A percentile compares a stretch with the other conserved stretches of the same genome.
Conservation (phyloP, 2,113 vertebrate species). For the Calonectris borealis region DNA sequence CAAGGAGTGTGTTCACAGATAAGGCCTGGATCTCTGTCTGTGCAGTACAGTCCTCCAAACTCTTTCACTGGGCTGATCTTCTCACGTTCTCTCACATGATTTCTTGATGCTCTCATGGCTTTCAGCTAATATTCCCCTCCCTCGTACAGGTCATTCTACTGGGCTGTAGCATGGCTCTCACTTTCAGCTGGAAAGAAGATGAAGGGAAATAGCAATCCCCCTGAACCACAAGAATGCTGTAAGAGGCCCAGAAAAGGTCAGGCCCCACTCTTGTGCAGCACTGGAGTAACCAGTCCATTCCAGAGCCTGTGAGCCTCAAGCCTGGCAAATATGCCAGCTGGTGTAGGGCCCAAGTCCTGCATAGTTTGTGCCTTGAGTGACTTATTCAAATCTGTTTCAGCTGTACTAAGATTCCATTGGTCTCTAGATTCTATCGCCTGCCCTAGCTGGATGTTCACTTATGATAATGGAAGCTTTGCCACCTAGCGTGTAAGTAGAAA, state of each 20-base stretch:
- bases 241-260: not conserved
- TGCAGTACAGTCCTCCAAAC: too few relatives aligned
- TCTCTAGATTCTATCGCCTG: not conserved
- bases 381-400: not conserved
- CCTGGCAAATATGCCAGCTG: not conserved
- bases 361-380: not conserved
- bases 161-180: not conserved
- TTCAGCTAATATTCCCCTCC: not conserved
- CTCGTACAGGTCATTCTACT: not conserved
- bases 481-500: not conserved
- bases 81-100: not conserved
- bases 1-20: too few relatives aligned
- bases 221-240: not conserved
- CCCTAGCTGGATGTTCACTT: not conserved
- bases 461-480: not conserved
- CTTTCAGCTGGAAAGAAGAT: not conserved
- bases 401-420: not conserved
- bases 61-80: not conserved
- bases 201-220: not conserved
- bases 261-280: too few relatives aligned
- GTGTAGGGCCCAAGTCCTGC: not conserved
- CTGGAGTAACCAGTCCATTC: not conserved
- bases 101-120: not conserved
- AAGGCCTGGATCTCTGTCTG: too few relatives aligned
- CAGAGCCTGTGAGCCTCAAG: not conserved